A percentile compares a stretch with the other conserved stretches of the same genome.
Conservation (phyloP, 37 sponge, comb jelly and placozoan genomes). For the Hormiphora californensis region DNA sequence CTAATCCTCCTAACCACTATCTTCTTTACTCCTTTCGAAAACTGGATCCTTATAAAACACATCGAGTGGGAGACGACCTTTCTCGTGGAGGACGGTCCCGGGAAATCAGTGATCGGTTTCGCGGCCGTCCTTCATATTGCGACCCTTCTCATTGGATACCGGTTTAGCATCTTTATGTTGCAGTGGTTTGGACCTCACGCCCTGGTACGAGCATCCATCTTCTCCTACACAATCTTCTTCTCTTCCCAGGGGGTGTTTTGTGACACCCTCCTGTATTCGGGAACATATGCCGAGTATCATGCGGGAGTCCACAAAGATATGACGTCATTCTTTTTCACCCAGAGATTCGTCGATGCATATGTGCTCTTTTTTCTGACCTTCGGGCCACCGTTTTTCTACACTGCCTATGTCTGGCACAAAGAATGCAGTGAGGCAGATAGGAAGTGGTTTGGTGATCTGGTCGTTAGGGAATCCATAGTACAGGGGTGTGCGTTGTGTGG, state of each 20-base stretch:
- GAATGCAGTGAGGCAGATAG: background rate
- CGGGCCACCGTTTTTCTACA: background rate
- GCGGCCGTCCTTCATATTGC: background rate
- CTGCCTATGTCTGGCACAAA: background rate
- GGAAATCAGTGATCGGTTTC: background rate
- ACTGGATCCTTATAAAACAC: background rate
- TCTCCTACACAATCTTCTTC: background rate
- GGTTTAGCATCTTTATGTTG: background rate
- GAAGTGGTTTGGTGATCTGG: background rate
- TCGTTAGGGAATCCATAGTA: background rate
- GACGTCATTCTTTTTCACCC: background rate
- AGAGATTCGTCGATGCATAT: background rate
- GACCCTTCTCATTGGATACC: background rate
- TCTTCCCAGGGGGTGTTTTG: background rate
- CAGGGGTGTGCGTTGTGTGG: background rate
- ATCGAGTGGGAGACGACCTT: slow-evolving; percentile 44
- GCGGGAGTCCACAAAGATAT: background rate
- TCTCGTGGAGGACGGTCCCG: background rate
- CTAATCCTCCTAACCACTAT: background rate
- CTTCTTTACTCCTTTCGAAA: background rate
- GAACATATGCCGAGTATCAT: background rate
- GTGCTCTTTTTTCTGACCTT: background rate
- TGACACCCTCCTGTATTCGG: slow-evolving; percentile 2
- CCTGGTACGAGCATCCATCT: background rate
- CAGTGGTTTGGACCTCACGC: background rate